A percentile compares a stretch with the other conserved stretches of the same genome.
phyloP scores from a whole-genome alignment of 2,113 vertebrate genomes.

The Mustela nigripes region DNA sequence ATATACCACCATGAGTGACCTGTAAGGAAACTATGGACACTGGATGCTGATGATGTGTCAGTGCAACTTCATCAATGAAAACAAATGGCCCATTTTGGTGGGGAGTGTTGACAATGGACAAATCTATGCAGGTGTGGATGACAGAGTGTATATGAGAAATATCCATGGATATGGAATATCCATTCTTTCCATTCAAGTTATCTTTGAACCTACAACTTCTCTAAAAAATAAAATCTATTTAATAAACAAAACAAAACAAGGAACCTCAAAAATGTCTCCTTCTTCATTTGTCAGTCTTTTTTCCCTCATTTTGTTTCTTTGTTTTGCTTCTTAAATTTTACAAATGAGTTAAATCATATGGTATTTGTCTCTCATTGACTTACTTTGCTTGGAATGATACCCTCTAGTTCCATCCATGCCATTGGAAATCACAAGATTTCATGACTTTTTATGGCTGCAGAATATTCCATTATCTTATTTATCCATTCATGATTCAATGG shows the following conservation, averaged over 20 bases:
- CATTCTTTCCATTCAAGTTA: no score
- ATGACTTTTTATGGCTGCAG: background rate
- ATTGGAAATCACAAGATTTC: background rate
- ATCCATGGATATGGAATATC: no score
- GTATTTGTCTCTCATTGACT: background rate
- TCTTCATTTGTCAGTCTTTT: background rate
- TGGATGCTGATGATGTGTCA: no score
- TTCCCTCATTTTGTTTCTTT: background rate
- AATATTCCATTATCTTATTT: background rate
- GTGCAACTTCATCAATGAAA: no score
- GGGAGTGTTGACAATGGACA: no score
- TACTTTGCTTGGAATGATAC: background rate
- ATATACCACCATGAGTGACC: no score
- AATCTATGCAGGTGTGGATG: no score
- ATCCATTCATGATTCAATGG: background rate
- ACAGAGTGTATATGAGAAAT: no score
- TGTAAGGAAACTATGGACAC: no score
- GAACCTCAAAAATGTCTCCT: background rate
- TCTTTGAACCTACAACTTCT: no score
- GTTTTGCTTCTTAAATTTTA: background rate
- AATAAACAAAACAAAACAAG: background rate
- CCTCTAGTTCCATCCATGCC: background rate
- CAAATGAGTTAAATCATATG: background rate
- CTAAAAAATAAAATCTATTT: background rate
- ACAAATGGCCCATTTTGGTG: no score